These are phyloP conservation scores for Nyctibius bracteatus DNA, from an alignment of 2,113 vertebrate species.

Conservation along the genomic window DNA sequence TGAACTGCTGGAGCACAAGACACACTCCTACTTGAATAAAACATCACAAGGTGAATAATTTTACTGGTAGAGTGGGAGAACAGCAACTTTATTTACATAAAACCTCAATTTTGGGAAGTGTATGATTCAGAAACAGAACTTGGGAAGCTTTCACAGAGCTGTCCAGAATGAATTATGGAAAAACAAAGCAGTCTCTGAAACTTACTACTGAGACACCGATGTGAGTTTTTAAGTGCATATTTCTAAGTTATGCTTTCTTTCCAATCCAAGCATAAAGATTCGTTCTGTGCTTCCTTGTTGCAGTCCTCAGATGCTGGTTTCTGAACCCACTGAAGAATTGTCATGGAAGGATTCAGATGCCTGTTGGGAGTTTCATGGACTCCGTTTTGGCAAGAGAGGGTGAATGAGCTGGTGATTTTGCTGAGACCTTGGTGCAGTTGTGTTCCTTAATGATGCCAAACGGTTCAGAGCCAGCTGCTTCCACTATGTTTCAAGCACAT, in stretches of 20 bases:
- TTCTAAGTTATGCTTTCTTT: background rate
- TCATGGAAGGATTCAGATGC: background rate
- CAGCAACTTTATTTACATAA: background rate
- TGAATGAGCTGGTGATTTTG: background rate
- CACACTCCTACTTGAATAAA: background rate
- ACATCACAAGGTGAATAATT: conserved; percentile 25
- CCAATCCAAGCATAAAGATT: background rate
- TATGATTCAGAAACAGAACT: background rate
- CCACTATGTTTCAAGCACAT: rapidly evolving
- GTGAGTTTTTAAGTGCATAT: background rate
- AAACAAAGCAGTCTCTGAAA: background rate
- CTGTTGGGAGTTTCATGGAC: background rate
- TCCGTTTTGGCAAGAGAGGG: background rate
- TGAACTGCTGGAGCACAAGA: background rate
- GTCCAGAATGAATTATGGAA: background rate
- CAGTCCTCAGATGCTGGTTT: background rate
- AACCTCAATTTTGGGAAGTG: background rate
- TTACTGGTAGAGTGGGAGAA: background rate
- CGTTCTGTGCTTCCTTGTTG: background rate
- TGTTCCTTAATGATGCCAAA: background rate
- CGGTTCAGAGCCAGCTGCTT: background rate
- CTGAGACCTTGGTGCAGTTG: background rate
- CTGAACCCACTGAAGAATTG: background rate
- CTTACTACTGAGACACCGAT: background rate
- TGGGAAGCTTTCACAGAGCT: background rate